Percentiles rank a stretch among this genome's conserved stretches.
phyloP scores from a whole-genome alignment of 2,797 vertebrate genomes.

The Chiloscyllium punctatum region DNA sequence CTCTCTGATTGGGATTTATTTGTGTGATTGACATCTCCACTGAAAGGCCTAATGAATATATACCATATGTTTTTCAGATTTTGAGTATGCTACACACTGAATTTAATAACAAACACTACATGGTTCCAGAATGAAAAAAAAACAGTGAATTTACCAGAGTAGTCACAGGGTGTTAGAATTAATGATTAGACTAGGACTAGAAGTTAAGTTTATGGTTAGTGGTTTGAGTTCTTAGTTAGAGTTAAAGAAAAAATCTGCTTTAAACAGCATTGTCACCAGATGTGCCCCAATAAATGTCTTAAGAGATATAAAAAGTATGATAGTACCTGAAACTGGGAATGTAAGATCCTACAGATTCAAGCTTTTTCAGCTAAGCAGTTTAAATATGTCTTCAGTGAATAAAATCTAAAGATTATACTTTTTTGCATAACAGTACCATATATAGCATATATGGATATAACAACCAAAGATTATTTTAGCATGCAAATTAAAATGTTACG shows the following conservation, averaged over 20 bases:
- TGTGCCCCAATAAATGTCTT: background rate
- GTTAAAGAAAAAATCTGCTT: background rate
- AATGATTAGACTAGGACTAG: background rate
- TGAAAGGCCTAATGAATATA: background rate
- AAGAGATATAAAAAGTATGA: background rate
- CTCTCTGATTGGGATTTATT: background rate
- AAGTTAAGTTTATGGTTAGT: background rate
- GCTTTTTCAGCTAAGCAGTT: background rate
- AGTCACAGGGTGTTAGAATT: background rate
- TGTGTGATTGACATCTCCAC: background rate
- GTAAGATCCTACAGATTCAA: background rate
- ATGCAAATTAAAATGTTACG: background rate
- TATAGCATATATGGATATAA: background rate
- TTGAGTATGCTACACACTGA: background rate
- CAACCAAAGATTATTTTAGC: background rate
- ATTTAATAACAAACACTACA: background rate
- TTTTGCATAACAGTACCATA: background rate
- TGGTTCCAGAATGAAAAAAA: background rate
- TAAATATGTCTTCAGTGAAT: background rate
- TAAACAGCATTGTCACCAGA: background rate
- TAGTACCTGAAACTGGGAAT: background rate
- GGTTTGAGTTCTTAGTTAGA: background rate
- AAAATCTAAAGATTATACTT: background rate
- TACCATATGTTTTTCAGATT: background rate
- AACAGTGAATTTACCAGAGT: background rate